These are phyloP conservation scores for Zingel zingel DNA, from an alignment of 2,113 vertebrate species.

Conservation along the genomic window DNA sequence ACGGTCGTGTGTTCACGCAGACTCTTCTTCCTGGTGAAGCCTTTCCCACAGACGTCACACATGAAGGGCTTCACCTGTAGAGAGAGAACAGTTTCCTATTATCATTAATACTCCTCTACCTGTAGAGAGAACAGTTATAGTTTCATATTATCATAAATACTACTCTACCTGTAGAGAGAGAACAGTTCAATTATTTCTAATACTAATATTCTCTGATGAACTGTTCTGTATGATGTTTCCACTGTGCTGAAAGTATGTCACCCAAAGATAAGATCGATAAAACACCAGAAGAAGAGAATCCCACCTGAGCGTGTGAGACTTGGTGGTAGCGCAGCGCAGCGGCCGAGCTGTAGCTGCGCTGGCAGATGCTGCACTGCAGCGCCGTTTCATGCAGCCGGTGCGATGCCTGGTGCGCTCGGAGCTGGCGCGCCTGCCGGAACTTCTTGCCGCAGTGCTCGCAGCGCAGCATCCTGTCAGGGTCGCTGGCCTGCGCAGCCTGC, in stretches of 20 bases:
- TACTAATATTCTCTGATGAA: no score
- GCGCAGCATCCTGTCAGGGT: constrained; percentile 67
- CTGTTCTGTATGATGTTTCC: no score
- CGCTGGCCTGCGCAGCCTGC: constrained; percentile 52
- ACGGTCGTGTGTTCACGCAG: constrained; percentile 74
- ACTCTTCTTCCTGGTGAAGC: constrained; percentile 73
- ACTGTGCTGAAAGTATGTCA: no score
- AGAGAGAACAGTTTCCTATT: no score
- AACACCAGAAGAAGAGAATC: no score
- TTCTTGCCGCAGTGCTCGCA: constrained; percentile 69
- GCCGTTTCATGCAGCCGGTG: constrained; percentile 60
- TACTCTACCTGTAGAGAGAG: no score
- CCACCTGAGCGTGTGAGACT: constrained; percentile 48
- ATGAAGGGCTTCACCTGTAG: constrained; percentile 67
- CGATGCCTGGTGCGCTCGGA: constrained; percentile 53
- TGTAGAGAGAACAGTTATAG: no score
- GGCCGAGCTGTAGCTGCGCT: constrained; percentile 63
- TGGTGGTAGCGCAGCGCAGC: constrained; percentile 63
- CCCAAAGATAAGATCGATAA: no score
- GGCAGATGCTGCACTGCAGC: constrained; percentile 54
- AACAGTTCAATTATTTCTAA: no score
- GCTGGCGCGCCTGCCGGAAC: constrained; percentile 65
- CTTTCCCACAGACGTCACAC: constrained; percentile 73
- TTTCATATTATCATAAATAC: no score
- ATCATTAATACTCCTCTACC: no score